A percentile compares a stretch with the other conserved stretches of the same genome.
Evolutionary conservation across 2,888 invertebrate genomes (phyloP).

Genomic region (Autographa gamma): DNA sequence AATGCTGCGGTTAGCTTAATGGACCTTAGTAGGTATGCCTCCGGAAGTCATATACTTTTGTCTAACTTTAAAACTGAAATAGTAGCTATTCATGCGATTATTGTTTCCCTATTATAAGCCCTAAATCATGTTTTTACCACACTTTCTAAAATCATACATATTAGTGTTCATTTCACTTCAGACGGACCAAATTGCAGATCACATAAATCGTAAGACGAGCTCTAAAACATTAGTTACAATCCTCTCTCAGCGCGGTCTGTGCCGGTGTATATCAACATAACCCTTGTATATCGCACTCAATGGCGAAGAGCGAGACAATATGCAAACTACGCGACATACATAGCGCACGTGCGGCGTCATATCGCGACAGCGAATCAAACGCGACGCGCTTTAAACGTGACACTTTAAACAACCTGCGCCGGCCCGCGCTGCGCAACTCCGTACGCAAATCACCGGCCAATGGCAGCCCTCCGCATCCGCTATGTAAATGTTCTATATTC

Average conservation of each 20-base stretch:
- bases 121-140: too few species aligned
- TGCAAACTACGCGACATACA: constrained; percentile 51
- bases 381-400: constrained; percentile 67
- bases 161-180: background rate
- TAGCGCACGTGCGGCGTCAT: constrained; percentile 42
- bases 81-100: too few species aligned
- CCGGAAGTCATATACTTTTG: too few species aligned
- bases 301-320: constrained; percentile 34
- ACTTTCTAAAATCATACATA: too few species aligned
- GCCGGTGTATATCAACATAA: background rate
- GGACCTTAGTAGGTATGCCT: too few species aligned
- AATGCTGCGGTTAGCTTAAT: too few species aligned
- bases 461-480: constrained; percentile 66
- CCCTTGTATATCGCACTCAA: constrained; percentile 20
- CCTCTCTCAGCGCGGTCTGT: background rate
- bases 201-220: background rate
- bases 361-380: constrained; percentile 77
- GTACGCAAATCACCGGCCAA: constrained; percentile 80
- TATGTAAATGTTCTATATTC: constrained; percentile 87
- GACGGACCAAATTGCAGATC: background rate
- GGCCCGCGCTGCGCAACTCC: constrained; percentile 77
- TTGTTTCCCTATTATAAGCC: too few species aligned
- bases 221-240: background rate
- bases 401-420: constrained; percentile 75
- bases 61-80: too few species aligned